Evolutionary conservation across 2,113 vertebrate genomes (phyloP), one percentile per base, ranked within the genome.

Genomic region (Chloebia gouldiae): DNA sequence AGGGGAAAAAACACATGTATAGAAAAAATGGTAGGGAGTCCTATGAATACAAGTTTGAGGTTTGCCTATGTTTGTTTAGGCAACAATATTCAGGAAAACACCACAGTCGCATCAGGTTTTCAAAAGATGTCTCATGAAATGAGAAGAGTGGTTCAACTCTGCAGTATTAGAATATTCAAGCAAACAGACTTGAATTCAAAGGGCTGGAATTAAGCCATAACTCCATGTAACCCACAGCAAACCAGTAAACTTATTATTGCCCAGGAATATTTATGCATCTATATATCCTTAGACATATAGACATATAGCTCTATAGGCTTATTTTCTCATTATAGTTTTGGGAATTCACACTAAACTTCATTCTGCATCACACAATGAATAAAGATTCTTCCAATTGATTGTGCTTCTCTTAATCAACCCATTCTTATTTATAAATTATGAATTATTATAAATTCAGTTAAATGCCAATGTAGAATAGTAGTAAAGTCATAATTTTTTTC

Each of bases 1-100:
- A 49, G 10, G 10, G 7, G 6, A 2, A 33, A 37, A 25, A n/a
- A 49, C 23, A 1, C 1, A 20, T 31, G 5, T 31, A 30, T 16
- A 3, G 7, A 70, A n/a, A 64, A 59, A 81, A 22, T 14, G 4
- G 3, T 40, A 64, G 11, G 2, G 7, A 11, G 2, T 44, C 7
- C 18, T 40, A n/a, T 2, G 10, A 53, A 70, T 31, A 42, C 2
- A 33, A 7, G 49, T 88, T 88, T 72, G 12, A 54, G 22, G 6
- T 64, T 77, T 83, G 15, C 4, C 2, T 68, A 12, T 37, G 4
- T 75, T 75, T 81, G 4, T 5, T 59, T 4, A 70, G 31, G 4
- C 16, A 92, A 63, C 7, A 60, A 18, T 42, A 70, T 77, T 65
- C 45, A 70, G n/a, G 33, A 37, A 90, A 91, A 28, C 8, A 49